Evolutionary conservation across 2,797 vertebrate genomes (phyloP).

Genomic region (Alcedo quadribrachys): DNA sequence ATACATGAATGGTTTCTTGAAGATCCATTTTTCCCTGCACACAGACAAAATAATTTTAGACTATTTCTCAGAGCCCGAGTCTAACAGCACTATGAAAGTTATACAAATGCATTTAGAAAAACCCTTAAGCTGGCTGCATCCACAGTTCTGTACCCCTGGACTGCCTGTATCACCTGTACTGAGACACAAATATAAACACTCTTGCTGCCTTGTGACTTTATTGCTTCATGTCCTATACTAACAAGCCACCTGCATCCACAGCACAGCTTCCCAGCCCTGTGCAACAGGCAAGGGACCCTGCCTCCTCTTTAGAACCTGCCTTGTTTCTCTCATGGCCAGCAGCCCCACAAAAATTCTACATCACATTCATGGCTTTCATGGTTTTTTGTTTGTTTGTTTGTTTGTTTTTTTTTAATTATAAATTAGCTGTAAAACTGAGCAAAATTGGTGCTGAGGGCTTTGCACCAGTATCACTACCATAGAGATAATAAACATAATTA

Average conservation of each 20-base stretch:
- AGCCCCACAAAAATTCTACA: neutral
- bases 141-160: neutral
- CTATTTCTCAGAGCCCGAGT: neutral
- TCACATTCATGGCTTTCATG: neutral
- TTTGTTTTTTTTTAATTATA: neutral
- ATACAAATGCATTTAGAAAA: neutral
- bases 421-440: neutral
- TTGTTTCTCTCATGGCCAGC: neutral
- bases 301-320: neutral
- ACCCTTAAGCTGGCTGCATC: neutral
- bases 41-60: slow-evolving; percentile 2
- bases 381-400: neutral
- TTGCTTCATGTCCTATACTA: neutral
- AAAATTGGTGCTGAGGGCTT: neutral
- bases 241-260: neutral
- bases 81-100: neutral
- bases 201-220: neutral
- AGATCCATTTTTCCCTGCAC: slow-evolving; percentile 94
- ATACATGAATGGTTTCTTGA: slow-evolving; percentile 91
- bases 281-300: neutral
- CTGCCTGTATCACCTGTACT: neutral
- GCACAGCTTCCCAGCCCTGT: neutral
- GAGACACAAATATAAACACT: neutral
- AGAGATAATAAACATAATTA: neutral
- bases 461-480: neutral